A percentile compares a stretch with the other conserved stretches of the same genome.
Evolutionary conservation across 2,888 invertebrate species (phyloP).

Genomic region (Epistrophella euchroma): DNA sequence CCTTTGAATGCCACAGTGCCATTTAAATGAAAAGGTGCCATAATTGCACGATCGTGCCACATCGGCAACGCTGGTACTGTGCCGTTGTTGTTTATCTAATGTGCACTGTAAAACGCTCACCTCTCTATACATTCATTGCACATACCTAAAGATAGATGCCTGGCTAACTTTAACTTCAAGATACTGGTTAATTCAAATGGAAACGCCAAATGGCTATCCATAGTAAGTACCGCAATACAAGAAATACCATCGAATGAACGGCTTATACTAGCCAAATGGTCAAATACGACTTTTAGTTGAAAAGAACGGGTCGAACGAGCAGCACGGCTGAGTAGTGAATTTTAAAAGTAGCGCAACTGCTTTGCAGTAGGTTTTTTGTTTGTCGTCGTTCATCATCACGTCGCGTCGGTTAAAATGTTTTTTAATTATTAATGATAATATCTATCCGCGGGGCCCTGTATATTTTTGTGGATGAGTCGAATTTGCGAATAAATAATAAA

Average conservation of each 20-base stretch:
- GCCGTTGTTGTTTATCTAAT: slow-evolving; percentile 41
- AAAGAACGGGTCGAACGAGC: slow-evolving; percentile 75
- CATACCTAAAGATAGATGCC: slow-evolving; percentile 46
- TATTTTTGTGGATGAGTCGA: background rate
- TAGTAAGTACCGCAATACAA: slow-evolving; percentile 68
- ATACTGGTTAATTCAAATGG: slow-evolving; percentile 69
- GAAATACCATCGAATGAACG: slow-evolving; percentile 50
- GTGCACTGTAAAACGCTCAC: slow-evolving; percentile 55
- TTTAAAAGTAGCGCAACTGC: slow-evolving; percentile 51
- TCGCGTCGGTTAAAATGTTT: background rate
- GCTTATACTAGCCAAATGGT: slow-evolving; percentile 64
- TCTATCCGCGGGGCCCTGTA: background rate
- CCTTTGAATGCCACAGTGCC: no score
- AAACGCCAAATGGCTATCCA: slow-evolving; percentile 61
- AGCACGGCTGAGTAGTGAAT: slow-evolving; percentile 57
- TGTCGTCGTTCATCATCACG: background rate
- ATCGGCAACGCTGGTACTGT: no score
- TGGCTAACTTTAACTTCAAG: slow-evolving; percentile 25
- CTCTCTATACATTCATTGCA: slow-evolving; percentile 59
- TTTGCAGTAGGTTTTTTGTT: background rate
- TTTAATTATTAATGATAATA: slow-evolving; percentile 2
- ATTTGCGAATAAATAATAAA: background rate
- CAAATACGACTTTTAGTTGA: slow-evolving; percentile 74
- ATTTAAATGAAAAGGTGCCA: no score
- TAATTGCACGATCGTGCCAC: no score